Evolutionary conservation across 2,113 vertebrate genomes (phyloP).

Genomic region (Gymnarchus niloticus): DNA sequence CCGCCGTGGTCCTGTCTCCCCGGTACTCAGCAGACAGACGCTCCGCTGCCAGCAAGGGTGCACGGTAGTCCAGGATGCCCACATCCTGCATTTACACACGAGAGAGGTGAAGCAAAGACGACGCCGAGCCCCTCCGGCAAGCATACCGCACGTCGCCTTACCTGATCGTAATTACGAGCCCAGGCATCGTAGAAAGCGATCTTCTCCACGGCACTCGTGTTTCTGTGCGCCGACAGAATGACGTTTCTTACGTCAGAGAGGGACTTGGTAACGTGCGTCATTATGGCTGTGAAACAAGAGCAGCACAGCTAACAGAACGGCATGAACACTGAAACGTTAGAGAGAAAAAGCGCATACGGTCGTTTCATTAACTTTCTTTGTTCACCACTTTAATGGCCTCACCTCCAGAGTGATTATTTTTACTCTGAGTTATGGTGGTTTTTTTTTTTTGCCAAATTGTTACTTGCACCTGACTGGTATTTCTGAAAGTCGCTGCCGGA

Average conservation of each 20-base stretch:
- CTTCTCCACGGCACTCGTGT: constrained; percentile 43
- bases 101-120: neutral
- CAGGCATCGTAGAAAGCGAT: constrained; percentile 59
- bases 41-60: constrained; percentile 67
- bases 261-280: constrained; percentile 44
- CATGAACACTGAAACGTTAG: neutral
- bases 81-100: constrained; percentile 68
- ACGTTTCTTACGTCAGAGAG: constrained; percentile 51
- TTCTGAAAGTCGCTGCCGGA: neutral
- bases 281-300: constrained; percentile 33
- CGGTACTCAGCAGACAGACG: constrained; percentile 59
- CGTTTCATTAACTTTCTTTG: neutral
- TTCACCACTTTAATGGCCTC: neutral
- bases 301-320: neutral
- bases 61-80: constrained; percentile 67
- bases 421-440: neutral
- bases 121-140: too few species aligned
- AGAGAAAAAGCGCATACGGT: neutral
- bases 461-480: neutral
- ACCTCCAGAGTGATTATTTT: too few species aligned
- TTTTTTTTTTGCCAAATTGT: neutral
- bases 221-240: constrained; percentile 48
- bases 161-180: constrained; percentile 64
- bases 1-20: constrained; percentile 39
- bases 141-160: constrained; percentile 20